phyloP scores from a whole-genome alignment of 2,113 vertebrate species.

The Mormyrus iriodes region DNA sequence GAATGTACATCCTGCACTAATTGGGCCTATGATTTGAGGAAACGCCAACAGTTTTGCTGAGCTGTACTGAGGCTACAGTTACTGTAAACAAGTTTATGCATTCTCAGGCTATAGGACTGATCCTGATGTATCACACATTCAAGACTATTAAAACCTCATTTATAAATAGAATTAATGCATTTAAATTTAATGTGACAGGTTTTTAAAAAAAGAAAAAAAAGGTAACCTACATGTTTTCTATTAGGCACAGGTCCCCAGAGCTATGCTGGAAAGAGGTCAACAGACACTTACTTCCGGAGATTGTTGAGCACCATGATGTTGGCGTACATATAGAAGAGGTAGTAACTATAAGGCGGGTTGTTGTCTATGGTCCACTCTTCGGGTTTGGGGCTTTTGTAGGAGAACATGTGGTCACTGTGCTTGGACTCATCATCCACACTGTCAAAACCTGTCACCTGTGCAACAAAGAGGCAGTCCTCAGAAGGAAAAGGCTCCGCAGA shows the following conservation, averaged over 20 bases:
- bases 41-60: neutral
- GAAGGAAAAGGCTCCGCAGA: neutral
- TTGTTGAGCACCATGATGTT: slow-evolving; percentile 99
- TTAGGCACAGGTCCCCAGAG: neutral
- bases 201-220: neutral
- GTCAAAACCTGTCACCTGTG: slow-evolving; percentile 92
- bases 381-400: slow-evolving; percentile 86
- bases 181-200: neutral
- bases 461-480: neutral
- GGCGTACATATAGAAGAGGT: slow-evolving; percentile 95
- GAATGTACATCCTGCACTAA: neutral
- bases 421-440: slow-evolving; percentile 98
- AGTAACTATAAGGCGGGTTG: slow-evolving; percentile 96
- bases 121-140: neutral
- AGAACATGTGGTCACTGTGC: slow-evolving; percentile 95
- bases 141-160: neutral
- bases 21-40: neutral
- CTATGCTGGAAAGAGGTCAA: neutral
- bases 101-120: neutral
- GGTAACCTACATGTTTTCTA: neutral
- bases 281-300: slow-evolving; percentile 77
- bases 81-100: neutral
- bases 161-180: slow-evolving; percentile 2
- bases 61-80: neutral
- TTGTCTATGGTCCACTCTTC: slow-evolving; percentile 79